A percentile compares a stretch with the other conserved stretches of the same genome.
phyloP scores from a whole-genome alignment of 53 echinoderm and acorn worm species.

The Holothuria leucospilota region DNA sequence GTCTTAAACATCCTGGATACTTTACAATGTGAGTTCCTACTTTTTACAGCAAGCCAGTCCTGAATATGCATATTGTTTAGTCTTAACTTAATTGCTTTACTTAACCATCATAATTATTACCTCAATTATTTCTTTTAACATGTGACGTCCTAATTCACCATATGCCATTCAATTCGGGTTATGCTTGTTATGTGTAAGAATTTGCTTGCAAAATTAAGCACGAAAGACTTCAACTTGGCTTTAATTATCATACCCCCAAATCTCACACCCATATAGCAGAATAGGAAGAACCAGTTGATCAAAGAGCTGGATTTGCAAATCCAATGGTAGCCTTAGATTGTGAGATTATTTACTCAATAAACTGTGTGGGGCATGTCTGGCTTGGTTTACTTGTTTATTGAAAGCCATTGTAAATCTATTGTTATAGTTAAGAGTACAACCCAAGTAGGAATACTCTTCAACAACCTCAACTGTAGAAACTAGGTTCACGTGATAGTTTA shows the following conservation, averaged over 20 bases:
- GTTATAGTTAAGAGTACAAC: conserved; percentile 11
- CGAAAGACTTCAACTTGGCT: not conserved
- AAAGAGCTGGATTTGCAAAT: too few species aligned
- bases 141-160: too few species aligned
- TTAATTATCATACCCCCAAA: not conserved
- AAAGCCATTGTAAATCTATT: conserved; percentile 1
- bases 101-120: not conserved
- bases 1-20: not conserved
- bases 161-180: not conserved
- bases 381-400: not conserved
- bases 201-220: not conserved
- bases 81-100: not conserved
- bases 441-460: not conserved
- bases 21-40: not conserved
- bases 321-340: not conserved
- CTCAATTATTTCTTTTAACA: not conserved
- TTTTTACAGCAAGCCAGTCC: not conserved
- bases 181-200: not conserved
- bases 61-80: not conserved
- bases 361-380: not conserved
- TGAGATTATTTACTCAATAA: not conserved
- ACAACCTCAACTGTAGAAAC: conserved; percentile 10
- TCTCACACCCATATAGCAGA: not conserved
- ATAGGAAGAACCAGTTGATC: too few species aligned
- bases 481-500: not conserved